Conservation (phyloP, 2,113 vertebrate species). For the Pseudorasbora parva region DNA sequence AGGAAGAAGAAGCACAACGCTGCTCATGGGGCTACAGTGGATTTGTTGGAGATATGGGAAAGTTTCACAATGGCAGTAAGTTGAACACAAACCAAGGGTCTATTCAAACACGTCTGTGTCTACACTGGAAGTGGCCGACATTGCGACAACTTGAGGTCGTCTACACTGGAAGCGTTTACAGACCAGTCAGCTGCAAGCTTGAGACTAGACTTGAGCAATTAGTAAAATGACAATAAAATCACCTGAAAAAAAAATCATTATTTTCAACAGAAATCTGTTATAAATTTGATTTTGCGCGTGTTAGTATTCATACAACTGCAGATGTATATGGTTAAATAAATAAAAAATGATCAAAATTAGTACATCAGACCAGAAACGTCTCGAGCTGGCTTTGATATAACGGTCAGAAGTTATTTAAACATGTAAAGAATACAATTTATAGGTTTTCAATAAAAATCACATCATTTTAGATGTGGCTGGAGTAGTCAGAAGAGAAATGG, state of each 20-base stretch:
- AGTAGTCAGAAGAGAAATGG: neutral
- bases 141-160: neutral
- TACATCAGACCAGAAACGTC: neutral
- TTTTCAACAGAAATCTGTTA: neutral
- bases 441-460: neutral
- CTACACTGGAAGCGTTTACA: neutral
- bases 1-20: neutral
- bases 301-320: neutral
- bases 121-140: constrained; percentile 7
- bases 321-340: neutral
- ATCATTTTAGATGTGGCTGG: neutral
- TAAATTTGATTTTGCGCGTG: neutral
- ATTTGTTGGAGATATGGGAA: neutral
- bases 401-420: constrained; percentile 6
- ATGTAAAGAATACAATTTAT: neutral
- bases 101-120: neutral
- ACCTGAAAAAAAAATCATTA: neutral
- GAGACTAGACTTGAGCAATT: neutral
- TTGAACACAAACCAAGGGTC: neutral
- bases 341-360: neutral
- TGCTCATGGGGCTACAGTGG: neutral
- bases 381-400: neutral
- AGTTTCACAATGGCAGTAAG: neutral
- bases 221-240: neutral
- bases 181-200: neutral